phyloP scores from a whole-genome alignment of 2,797 vertebrate genomes.

The Malacoctenus gilli region DNA sequence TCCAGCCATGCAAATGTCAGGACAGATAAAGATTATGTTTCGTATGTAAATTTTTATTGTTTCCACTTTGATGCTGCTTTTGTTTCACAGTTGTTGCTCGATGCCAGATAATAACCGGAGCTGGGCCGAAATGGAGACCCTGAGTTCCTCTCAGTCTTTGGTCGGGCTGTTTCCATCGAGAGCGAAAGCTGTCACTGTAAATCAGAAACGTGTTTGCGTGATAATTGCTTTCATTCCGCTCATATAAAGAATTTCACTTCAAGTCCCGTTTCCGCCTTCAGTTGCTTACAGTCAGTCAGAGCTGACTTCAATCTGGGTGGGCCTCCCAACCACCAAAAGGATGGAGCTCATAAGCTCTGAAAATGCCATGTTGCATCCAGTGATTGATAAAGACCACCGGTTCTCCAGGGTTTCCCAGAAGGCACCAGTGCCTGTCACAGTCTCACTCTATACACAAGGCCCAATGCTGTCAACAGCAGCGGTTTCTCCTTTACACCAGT shows the following conservation, averaged over 20 bases:
- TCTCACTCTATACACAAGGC: constrained; percentile 41
- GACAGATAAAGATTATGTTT: constrained; percentile 8
- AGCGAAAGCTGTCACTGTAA: constrained; percentile 8
- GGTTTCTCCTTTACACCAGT: constrained; percentile 48
- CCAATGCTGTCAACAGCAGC: constrained; percentile 31
- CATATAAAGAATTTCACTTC: constrained; percentile 37
- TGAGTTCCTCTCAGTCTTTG: background rate
- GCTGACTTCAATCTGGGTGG: constrained; percentile 38
- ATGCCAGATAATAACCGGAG: constrained; percentile 9
- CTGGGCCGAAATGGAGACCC: background rate
- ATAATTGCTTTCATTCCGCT: constrained; percentile 47
- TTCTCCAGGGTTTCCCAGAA: constrained; percentile 48
- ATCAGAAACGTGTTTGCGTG: constrained; percentile 36
- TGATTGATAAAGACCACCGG: constrained; percentile 31
- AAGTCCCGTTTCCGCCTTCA: constrained; percentile 21
- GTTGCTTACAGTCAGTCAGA: constrained; percentile 30
- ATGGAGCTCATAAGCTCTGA: constrained; percentile 20
- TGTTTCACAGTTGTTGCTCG: background rate
- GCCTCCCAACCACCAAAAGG: constrained; percentile 10
- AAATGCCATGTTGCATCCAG: constrained; percentile 2
- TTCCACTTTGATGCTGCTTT: background rate
- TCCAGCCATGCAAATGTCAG: constrained; percentile 15
- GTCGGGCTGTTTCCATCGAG: background rate
- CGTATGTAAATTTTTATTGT: background rate
- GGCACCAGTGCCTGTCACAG: constrained; percentile 31